Conservation (phyloP, 2,797 vertebrate genomes). For the Hippopotamyrus pictus region DNA sequence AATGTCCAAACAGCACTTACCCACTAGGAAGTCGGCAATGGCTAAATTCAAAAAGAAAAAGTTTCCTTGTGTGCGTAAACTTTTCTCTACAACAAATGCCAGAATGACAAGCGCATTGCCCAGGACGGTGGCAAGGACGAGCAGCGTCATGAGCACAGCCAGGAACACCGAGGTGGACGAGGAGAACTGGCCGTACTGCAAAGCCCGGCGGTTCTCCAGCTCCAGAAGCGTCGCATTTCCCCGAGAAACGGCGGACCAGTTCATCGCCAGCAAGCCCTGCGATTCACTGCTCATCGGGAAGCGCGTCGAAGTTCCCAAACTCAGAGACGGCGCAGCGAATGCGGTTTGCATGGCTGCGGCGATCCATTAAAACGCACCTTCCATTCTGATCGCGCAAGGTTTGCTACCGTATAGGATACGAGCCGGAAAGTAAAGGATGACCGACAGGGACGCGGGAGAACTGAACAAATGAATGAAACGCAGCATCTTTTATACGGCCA, state of each 20-base stretch:
- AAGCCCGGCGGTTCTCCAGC: conserved; percentile 36
- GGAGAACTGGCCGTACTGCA: conserved; percentile 47
- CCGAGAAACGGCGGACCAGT: conserved; percentile 31
- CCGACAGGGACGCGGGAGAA: background rate
- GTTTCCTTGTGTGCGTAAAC: conserved; percentile 60
- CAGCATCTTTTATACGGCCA: conserved; percentile 8
- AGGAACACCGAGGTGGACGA: conserved; percentile 48
- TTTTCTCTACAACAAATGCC: conserved; percentile 60
- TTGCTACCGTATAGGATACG: background rate
- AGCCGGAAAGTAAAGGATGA: background rate
- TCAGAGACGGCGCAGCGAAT: conserved; percentile 26
- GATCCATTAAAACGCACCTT: background rate
- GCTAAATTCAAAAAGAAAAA: conserved; percentile 72
- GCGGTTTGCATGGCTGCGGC: conserved; percentile 35
- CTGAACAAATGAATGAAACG: background rate
- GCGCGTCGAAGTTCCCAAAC: conserved; percentile 32
- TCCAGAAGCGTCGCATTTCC: conserved; percentile 29
- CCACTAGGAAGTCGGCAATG: conserved; percentile 62
- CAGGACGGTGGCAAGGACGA: conserved; percentile 58
- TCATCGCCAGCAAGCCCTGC: conserved; percentile 32
- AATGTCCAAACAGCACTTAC: conserved; percentile 40
- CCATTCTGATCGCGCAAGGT: background rate
- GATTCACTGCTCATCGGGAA: conserved; percentile 31
- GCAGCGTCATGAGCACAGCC: conserved; percentile 58
- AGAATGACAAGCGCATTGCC: conserved; percentile 64